A percentile compares a stretch with the other conserved stretches of the same genome.
Conservation (phyloP, 1,140 invertebrate genomes). For the Zelostemma sp. region DNA sequence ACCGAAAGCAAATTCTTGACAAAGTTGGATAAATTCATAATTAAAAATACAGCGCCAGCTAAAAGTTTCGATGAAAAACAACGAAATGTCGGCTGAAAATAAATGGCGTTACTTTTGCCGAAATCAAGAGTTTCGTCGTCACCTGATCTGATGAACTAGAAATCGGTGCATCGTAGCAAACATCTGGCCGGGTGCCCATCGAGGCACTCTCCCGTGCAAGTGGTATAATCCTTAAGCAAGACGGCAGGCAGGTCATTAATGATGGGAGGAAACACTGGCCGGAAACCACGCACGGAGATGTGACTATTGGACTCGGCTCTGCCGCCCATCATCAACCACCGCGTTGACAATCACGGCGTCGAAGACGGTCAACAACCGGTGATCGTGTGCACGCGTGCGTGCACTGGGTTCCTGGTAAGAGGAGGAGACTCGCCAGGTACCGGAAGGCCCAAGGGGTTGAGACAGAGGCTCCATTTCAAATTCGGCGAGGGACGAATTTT, state of each 20-base stretch:
- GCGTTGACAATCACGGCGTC: constrained; percentile 36
- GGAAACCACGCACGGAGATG: constrained; percentile 66
- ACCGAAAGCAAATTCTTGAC: too few species aligned
- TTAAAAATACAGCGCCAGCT: too few species aligned
- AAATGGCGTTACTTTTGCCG: too few species aligned
- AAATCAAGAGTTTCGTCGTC: too few species aligned
- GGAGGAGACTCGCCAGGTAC: background rate
- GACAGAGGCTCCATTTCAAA: too few species aligned
- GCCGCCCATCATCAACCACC: constrained; percentile 31
- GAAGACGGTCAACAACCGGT: constrained; percentile 49
- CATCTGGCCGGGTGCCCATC: constrained; percentile 6
- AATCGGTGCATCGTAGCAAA: background rate
- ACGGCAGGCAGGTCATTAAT: constrained; percentile 50
- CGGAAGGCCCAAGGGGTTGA: too few species aligned
- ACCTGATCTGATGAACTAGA: background rate
- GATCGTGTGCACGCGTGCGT: constrained; percentile 14
- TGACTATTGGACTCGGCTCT: constrained; percentile 49
- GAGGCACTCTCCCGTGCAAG: constrained; percentile 10
- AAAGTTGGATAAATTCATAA: too few species aligned
- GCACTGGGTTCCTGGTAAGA: constrained; percentile 12
- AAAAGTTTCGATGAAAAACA: too few species aligned
- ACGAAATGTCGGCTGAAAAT: too few species aligned
- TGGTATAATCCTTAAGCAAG: constrained; percentile 10
- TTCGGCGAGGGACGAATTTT: too few species aligned
- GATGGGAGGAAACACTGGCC: constrained; percentile 63